Conservation (phyloP, 2,888 invertebrate genomes). For the Clanis bilineata region DNA sequence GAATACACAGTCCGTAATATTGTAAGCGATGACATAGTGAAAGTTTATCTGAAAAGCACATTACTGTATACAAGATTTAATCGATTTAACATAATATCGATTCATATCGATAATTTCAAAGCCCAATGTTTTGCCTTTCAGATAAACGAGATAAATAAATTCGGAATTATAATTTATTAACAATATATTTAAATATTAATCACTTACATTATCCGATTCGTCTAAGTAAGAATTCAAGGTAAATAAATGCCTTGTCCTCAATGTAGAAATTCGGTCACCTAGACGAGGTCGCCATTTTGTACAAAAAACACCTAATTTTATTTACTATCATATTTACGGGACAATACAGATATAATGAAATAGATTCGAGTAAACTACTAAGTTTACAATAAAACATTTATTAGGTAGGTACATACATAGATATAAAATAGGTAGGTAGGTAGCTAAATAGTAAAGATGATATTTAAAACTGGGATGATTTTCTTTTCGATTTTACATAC, state of each 20-base stretch:
- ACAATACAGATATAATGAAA: constrained; percentile 75
- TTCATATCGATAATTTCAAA: constrained; percentile 15
- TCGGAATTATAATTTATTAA: constrained; percentile 29
- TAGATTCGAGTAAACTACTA: constrained; percentile 74
- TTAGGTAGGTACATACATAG: constrained; percentile 74
- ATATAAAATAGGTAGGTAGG: constrained; percentile 69
- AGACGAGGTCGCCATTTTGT: constrained; percentile 79
- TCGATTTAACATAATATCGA: constrained; percentile 47
- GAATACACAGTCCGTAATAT: constrained; percentile 48
- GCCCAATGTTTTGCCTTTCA: constrained; percentile 43
- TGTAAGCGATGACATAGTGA: constrained; percentile 26
- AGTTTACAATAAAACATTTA: constrained; percentile 79
- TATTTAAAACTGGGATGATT: constrained; percentile 67
- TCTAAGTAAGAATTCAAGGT: constrained; percentile 46
- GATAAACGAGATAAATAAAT: constrained; percentile 38
- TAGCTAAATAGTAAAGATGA: constrained; percentile 68
- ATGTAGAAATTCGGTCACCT: constrained; percentile 79
- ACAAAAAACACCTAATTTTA: constrained; percentile 73
- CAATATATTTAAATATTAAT: constrained; percentile 35
- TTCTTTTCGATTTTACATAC: constrained; percentile 46
- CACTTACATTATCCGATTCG: constrained; percentile 42
- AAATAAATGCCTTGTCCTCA: constrained; percentile 49
- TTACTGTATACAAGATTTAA: constrained; percentile 9
- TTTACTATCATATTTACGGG: constrained; percentile 67
- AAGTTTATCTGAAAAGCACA: constrained; percentile 50